phyloP scores from a whole-genome alignment of 2,888 invertebrate species.

The Apeira syringaria region DNA sequence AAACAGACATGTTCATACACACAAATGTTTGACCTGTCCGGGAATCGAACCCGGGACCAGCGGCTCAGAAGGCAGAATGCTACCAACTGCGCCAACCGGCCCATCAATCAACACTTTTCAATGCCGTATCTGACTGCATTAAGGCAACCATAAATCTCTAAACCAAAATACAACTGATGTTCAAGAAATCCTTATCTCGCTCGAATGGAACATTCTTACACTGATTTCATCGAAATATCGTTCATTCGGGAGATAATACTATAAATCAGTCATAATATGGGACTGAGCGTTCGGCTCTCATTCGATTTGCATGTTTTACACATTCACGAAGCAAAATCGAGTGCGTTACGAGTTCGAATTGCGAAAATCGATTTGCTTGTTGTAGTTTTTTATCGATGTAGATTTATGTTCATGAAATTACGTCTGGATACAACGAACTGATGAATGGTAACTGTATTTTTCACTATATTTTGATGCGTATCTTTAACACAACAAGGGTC shows the following conservation, averaged over 20 bases:
- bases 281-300: constrained; percentile 17
- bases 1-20: too few species aligned
- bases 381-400: constrained; percentile 25
- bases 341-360: constrained; percentile 17
- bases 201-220: constrained; percentile 14
- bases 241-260: constrained; percentile 17
- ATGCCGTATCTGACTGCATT: too few species aligned
- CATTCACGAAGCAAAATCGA: constrained; percentile 26
- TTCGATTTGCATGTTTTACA: constrained; percentile 33
- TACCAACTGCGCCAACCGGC: too few species aligned
- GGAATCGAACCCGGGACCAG: too few species aligned
- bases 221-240: constrained; percentile 21
- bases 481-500: too few species aligned
- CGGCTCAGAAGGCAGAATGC: too few species aligned
- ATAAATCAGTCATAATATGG: constrained; percentile 23
- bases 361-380: constrained; percentile 27
- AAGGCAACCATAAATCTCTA: too few species aligned
- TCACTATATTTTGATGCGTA: too few species aligned
- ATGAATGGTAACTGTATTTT: constrained; percentile 2
- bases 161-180: too few species aligned
- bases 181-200: neutral
- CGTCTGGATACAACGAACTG: neutral
- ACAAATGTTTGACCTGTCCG: too few species aligned
- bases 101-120: too few species aligned
- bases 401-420: constrained; percentile 21